Conservation (phyloP, 2,113 vertebrate species). For the Notothenia rossii region DNA sequence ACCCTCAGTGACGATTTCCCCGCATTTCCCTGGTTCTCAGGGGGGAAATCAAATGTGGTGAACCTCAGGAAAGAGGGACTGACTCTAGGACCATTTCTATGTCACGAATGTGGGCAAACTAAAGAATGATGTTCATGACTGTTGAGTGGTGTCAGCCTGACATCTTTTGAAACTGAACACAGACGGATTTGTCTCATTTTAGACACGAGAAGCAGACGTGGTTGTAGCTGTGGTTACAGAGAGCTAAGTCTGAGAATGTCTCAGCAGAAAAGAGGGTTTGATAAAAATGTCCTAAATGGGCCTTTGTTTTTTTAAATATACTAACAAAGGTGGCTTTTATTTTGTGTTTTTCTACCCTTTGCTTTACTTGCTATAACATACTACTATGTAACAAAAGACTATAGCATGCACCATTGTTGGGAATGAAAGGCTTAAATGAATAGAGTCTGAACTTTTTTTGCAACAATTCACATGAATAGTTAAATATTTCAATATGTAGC, state of each 20-base stretch:
- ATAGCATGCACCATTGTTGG: constrained; percentile 33
- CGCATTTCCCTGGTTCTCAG: constrained; percentile 45
- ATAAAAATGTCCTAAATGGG: too few species aligned
- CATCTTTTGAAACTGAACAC: constrained; percentile 48
- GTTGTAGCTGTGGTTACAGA: constrained; percentile 48
- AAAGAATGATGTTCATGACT: constrained; percentile 37
- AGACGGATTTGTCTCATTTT: constrained; percentile 42
- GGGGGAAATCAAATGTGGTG: constrained; percentile 66
- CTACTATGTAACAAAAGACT: constrained; percentile 10
- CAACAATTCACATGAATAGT: neutral
- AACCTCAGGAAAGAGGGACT: constrained; percentile 49
- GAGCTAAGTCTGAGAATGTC: constrained; percentile 18
- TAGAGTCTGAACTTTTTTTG: neutral
- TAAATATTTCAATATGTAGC: neutral
- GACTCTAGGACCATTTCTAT: constrained; percentile 48
- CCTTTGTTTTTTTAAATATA: neutral
- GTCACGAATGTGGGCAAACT: constrained; percentile 46
- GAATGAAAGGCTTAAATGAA: constrained; percentile 25
- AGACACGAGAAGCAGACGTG: constrained; percentile 34
- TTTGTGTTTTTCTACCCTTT: neutral
- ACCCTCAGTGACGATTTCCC: constrained; percentile 37
- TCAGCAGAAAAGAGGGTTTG: neutral
- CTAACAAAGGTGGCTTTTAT: constrained; percentile 13
- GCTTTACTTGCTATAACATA: neutral
- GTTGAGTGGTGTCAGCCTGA: constrained; percentile 17